Evolutionary conservation across 2,888 invertebrate genomes (phyloP).

Genomic region (Drosophila sordidula): DNA sequence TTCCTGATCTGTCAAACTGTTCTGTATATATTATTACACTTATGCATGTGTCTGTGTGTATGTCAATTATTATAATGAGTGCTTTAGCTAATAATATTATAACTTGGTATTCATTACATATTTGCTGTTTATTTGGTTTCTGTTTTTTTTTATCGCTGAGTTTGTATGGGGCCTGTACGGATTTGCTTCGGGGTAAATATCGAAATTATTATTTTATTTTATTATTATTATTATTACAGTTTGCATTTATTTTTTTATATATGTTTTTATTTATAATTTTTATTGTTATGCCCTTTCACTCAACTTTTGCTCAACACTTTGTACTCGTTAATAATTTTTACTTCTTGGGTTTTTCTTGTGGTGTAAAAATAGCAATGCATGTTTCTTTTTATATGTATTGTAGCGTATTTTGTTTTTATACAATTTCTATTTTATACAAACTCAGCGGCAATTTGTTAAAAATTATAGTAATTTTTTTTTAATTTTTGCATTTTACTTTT

Average conservation of each 20-base stretch:
- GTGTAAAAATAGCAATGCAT: conserved; percentile 74
- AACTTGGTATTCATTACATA: conserved; percentile 21
- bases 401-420: conserved; percentile 33
- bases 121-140: conserved; percentile 7
- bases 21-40: conserved; percentile 15
- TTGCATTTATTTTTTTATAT: not conserved
- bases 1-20: conserved; percentile 68
- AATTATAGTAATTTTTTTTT: conserved; percentile 33
- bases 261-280: conserved; percentile 15
- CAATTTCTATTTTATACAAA: conserved; percentile 66
- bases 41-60: conserved; percentile 1
- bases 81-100: conserved; percentile 33
- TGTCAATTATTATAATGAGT: conserved; percentile 33
- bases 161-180: conserved; percentile 34
- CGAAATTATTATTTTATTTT: conserved; percentile 4
- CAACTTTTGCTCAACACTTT: conserved; percentile 63
- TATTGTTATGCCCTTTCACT: conserved; percentile 52
- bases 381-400: conserved; percentile 15
- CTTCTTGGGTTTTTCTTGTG: conserved; percentile 26
- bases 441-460: conserved; percentile 60
- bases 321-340: conserved; percentile 64
- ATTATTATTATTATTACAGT: conserved; percentile 3
- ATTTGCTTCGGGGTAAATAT: not conserved
- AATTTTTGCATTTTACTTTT: conserved; percentile 7
- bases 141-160: conserved; percentile 53